phyloP scores from a whole-genome alignment of 2,113 vertebrate species.

The Rhizomys pruinosus region DNA sequence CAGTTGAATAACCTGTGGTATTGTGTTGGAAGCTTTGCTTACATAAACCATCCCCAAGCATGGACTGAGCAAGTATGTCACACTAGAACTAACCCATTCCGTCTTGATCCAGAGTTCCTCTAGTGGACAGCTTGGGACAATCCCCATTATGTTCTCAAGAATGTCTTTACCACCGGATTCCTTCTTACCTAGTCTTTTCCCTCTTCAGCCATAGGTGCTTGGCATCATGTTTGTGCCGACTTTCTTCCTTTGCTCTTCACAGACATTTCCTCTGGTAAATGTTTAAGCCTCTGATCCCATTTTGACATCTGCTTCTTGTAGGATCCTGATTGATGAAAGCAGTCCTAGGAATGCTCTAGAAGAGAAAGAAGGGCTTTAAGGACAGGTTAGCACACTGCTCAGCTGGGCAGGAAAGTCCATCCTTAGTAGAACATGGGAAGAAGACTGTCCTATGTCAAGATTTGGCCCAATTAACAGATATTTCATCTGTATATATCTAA shows the following conservation, averaged over 20 bases:
- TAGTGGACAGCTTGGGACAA: not conserved
- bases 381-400: too few species aligned
- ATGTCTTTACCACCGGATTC: not conserved
- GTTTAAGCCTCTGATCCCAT: not conserved
- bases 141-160: not conserved
- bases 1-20: accelerated
- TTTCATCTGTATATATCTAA: not conserved
- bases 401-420: not conserved
- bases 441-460: not conserved
- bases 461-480: not conserved
- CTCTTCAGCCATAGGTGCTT: not conserved
- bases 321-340: too few species aligned
- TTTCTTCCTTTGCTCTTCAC: not conserved
- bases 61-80: accelerated
- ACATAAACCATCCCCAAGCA: not conserved
- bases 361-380: not conserved
- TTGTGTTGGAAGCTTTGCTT: not conserved
- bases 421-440: not conserved
- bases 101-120: not conserved
- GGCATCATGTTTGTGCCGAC: accelerated
- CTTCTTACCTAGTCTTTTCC: not conserved
- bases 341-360: not conserved
- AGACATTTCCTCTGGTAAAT: not conserved
- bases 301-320: not conserved
- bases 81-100: not conserved